These are phyloP conservation scores for Theocolax elegans DNA, from an alignment of 1,140 invertebrate genomes.

Conservation along the genomic window DNA sequence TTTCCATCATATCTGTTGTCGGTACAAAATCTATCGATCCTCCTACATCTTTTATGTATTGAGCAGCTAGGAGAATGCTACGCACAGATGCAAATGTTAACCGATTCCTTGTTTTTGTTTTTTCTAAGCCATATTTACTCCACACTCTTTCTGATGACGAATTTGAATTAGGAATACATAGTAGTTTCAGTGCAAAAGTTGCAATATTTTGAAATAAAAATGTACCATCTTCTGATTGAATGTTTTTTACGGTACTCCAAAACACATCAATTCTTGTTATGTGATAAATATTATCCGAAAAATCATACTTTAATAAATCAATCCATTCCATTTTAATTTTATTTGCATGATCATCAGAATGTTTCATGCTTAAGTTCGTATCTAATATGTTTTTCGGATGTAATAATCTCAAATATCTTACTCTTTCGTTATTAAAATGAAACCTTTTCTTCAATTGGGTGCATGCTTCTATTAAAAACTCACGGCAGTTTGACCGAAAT, in stretches of 20 bases:
- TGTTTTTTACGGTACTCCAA: not conserved
- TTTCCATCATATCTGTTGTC: not conserved
- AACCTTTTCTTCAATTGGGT: not conserved
- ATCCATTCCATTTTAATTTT: not conserved
- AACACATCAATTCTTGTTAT: too few relatives aligned
- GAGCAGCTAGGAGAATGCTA: not conserved
- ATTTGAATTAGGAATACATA: not conserved
- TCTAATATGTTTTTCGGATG: not conserved
- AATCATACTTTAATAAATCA: too few relatives aligned
- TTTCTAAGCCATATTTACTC: not conserved
- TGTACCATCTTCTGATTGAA: too few relatives aligned
- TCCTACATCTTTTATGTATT: conserved; percentile 4
- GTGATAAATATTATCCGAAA: too few relatives aligned
- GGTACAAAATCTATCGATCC: too few relatives aligned
- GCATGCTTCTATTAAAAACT: not conserved
- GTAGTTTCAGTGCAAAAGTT: not conserved
- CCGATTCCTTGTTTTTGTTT: not conserved
- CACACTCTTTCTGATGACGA: not conserved
- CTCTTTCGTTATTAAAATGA: not conserved
- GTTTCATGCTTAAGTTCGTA: not conserved
- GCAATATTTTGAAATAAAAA: not conserved
- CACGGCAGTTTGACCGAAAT: not conserved
- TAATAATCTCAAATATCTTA: not conserved
- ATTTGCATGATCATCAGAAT: not conserved
- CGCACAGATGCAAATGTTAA: not conserved